Evolutionary conservation across 1,140 invertebrate genomes (phyloP).

Genomic region (Choristoneura fumiferana): DNA sequence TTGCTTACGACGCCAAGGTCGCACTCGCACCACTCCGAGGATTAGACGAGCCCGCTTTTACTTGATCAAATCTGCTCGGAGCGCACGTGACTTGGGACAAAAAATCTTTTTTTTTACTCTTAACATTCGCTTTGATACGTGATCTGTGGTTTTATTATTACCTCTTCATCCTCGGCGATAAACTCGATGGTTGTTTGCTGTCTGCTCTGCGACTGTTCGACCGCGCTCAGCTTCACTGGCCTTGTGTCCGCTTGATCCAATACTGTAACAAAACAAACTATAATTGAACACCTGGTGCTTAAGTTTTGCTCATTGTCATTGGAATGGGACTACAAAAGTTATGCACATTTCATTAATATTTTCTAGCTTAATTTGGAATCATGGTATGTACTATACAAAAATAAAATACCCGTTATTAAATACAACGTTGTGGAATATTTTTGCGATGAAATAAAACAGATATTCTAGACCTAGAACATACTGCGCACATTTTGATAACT

Average conservation of each 20-base stretch:
- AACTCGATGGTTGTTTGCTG: conserved; percentile 55
- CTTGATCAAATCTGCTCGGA: neutral
- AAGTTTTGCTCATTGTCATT: too few relatives aligned
- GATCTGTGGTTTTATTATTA: conserved; percentile 25
- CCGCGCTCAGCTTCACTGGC: conserved; percentile 42
- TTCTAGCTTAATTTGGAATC: too few relatives aligned
- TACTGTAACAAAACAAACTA: conserved; percentile 53
- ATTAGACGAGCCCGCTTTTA: conserved; percentile 5
- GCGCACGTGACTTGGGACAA: neutral
- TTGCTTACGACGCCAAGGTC: conserved; percentile 25
- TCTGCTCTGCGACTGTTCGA: conserved; percentile 45
- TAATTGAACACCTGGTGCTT: too few relatives aligned
- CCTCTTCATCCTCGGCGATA: conserved; percentile 67
- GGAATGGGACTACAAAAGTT: too few relatives aligned
- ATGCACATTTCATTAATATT: too few relatives aligned
- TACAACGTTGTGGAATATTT: too few relatives aligned
- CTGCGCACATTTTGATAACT: too few relatives aligned
- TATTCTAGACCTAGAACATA: too few relatives aligned
- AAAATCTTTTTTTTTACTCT: neutral
- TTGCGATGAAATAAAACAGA: too few relatives aligned
- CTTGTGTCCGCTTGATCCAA: conserved; percentile 58
- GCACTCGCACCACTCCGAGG: neutral
- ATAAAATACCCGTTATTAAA: too few relatives aligned
- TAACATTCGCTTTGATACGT: neutral
- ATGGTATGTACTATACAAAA: too few relatives aligned